Conservation (phyloP, 2,113 vertebrate genomes). For the Myiopsitta monachus region DNA sequence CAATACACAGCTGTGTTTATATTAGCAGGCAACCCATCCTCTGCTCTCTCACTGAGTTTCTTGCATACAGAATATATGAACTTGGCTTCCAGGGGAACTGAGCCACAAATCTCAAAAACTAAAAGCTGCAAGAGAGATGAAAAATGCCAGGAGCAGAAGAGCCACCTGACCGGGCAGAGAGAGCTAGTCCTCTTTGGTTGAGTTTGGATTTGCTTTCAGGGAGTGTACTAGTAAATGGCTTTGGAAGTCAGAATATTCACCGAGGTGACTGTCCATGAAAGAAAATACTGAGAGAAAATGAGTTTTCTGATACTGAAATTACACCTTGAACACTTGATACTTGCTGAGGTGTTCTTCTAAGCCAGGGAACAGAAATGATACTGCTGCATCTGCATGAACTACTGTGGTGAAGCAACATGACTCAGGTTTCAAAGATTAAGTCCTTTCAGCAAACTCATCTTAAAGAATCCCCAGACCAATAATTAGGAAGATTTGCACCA, state of each 20-base stretch:
- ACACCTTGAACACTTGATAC: not conserved
- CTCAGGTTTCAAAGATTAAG: not conserved
- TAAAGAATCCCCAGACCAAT: not conserved
- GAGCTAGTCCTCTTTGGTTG: not conserved
- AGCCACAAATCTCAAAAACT: not conserved
- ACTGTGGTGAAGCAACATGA: not conserved
- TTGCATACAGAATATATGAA: not conserved
- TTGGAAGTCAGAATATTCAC: not conserved
- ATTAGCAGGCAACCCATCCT: not conserved
- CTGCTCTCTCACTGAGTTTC: not conserved
- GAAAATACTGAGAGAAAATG: not conserved
- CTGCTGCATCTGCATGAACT: not conserved
- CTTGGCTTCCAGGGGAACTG: not conserved
- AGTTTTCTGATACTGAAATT: not conserved
- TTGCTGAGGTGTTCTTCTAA: not conserved
- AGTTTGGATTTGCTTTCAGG: slow-evolving; percentile 8
- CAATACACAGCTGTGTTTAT: not conserved
- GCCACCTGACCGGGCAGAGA: not conserved
- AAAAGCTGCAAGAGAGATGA: not conserved
- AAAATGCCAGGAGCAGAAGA: not conserved
- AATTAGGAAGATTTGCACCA: not conserved
- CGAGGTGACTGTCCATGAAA: not conserved
- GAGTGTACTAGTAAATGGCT: not conserved
- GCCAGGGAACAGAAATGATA: not conserved
- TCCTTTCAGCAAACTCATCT: not conserved